Evolutionary conservation across 2,113 vertebrate genomes (phyloP).

Genomic region (Psephotus haematonotus): DNA sequence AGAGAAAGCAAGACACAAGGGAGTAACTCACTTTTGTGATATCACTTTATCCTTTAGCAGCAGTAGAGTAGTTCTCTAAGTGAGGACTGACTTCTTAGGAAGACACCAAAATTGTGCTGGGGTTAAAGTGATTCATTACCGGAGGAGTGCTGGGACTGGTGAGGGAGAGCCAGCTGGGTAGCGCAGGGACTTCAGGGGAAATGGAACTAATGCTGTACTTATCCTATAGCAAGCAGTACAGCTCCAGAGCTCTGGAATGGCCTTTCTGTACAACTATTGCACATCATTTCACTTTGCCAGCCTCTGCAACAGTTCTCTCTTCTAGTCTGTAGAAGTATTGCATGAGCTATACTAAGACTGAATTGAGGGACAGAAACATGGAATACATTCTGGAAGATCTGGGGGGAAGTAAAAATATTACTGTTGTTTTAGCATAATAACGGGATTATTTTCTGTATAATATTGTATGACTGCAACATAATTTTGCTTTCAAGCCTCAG

Average conservation of each 20-base stretch:
- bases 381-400: background rate
- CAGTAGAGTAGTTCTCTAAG: background rate
- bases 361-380: background rate
- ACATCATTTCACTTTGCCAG: background rate
- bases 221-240: background rate
- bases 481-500: background rate
- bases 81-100: background rate
- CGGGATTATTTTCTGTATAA: background rate
- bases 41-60: background rate
- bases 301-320: background rate
- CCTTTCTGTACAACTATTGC: background rate
- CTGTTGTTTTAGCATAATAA: background rate
- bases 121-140: background rate
- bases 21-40: background rate
- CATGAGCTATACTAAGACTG: background rate
- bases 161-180: background rate
- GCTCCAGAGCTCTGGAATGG: background rate
- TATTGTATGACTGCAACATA: background rate
- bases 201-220: background rate
- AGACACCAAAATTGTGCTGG: background rate
- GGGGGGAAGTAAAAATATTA: background rate
- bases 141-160: background rate
- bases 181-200: background rate
- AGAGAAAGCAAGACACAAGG: background rate
- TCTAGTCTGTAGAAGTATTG: background rate